Conservation (phyloP, 2,888 invertebrate species). For the Rambutsinella grinnellia region DNA sequence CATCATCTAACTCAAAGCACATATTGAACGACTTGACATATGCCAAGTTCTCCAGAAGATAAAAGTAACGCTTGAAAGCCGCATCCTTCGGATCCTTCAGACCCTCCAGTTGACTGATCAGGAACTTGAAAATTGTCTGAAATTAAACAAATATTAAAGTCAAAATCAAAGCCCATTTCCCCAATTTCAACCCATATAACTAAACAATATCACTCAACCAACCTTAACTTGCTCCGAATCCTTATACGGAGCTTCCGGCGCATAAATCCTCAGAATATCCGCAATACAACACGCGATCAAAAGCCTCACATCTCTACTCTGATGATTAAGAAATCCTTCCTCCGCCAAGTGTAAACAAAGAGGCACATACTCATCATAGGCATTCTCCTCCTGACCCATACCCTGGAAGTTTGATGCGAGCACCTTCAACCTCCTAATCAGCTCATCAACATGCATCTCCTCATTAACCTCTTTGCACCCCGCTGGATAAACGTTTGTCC, state of each 20-base stretch:
- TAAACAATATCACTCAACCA: constrained; percentile 10
- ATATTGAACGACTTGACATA: constrained; percentile 99
- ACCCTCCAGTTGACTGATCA: constrained; percentile 93
- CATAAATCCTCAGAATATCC: constrained; percentile 95
- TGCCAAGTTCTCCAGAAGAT: constrained; percentile 94
- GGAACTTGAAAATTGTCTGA: constrained; percentile 90
- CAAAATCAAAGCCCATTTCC: not conserved
- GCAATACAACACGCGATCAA: constrained; percentile 98
- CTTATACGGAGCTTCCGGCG: constrained; percentile 97
- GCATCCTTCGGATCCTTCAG: constrained; percentile 97
- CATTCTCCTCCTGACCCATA: constrained; percentile 96
- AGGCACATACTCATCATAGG: constrained; percentile 91
- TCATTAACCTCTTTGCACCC: constrained; percentile 95
- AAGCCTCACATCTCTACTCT: constrained; percentile 92
- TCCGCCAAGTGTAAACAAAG: constrained; percentile 93
- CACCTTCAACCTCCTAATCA: constrained; percentile 93
- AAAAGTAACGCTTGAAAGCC: constrained; percentile 97
- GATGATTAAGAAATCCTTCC: constrained; percentile 91
- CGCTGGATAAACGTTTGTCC: constrained; percentile 74
- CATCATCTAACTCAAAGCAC: constrained; percentile 98
- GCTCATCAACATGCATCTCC: constrained; percentile 95
- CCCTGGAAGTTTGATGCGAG: constrained; percentile 95
- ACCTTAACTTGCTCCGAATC: constrained; percentile 92
- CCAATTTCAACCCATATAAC: no score
- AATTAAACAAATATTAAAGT: constrained; percentile 58